Base-by-base conservation (phyloP, 2,888 invertebrate species). In the Acanthoscelides obtectus region DNA sequence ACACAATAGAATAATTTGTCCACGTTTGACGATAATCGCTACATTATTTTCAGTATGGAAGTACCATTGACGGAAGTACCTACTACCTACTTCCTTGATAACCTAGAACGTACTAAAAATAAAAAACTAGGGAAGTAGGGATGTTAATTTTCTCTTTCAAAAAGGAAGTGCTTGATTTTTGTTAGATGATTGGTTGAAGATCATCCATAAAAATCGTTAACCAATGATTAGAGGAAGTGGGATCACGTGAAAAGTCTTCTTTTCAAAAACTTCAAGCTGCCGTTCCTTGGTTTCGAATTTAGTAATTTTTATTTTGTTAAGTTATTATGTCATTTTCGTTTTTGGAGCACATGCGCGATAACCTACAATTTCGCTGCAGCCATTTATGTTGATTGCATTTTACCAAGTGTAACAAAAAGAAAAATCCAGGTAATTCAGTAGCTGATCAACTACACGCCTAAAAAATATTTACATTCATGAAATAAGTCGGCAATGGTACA, bases 351-450 rank as follows among this genome's bases (percentile, higher is more conserved):
- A 84, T 81, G 85, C 85, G 85, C 83, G 83, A 80, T 81, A 80
- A 82, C 83, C 83, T 84, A 83, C 81, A 83, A 85, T 85, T 83
- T 83, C 81, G 81, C 81, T 84, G 84, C 86, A 84, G 86, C 86
- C 86, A 86, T 86, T 86, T 85, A 81, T 85, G 86, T 86, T 86
- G 85, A 85, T 86, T 83, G 84, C 84, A 82, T 84, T 81, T 83
- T 84, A 81, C 81, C 81, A 79, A 81, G 81, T 82, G 83, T 82
- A 81, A 82, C 82, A 78, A 80, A 81, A 79, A 78, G 80, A 79
- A 80, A 83, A 80, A 80, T 81, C 82, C 83, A 85, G 85, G 85
- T 85, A 82, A 81, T 76, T 17, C 6, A 1, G 20, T 1, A 66
- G 66, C 66, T 66, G 21, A 21, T 66, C 66, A 20, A 1, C 21